These are phyloP conservation scores for Phycodurus eques DNA, from an alignment of 2,113 vertebrate species.

Conservation along the genomic window DNA sequence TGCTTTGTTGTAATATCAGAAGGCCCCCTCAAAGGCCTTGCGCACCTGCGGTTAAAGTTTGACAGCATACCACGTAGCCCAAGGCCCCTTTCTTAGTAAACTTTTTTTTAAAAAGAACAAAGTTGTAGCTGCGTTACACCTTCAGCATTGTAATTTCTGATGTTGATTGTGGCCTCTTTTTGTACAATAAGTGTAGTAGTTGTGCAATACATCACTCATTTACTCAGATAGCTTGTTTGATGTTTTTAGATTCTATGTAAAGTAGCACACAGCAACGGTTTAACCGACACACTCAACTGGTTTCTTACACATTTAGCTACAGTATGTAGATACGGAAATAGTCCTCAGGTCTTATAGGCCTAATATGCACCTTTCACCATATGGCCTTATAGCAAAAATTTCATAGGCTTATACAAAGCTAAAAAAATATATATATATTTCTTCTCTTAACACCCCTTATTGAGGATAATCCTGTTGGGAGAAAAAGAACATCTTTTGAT, in stretches of 20 bases:
- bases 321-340: neutral
- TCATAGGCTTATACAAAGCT: no score
- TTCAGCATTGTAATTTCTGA: conserved; percentile 24
- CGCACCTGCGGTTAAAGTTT: conserved; percentile 17
- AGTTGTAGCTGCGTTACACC: conserved; percentile 3
- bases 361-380: no score
- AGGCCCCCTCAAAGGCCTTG: conserved; percentile 44
- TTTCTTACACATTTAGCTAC: neutral
- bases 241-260: neutral
- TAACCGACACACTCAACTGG: neutral
- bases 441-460: no score
- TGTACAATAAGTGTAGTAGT: conserved; percentile 30
- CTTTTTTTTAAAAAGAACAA: conserved; percentile 27
- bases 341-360: no score
- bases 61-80: conserved; percentile 28
- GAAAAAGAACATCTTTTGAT: no score
- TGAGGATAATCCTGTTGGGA: no score
- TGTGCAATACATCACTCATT: neutral
- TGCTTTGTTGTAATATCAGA: conserved; percentile 43
- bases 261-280: neutral
- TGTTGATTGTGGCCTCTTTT: conserved; percentile 18
- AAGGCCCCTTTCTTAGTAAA: conserved; percentile 27
- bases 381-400: no score
- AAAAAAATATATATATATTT: no score
- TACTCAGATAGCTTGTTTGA: neutral